Evolutionary conservation across 2,113 vertebrate genomes (phyloP).

Genomic region (Hipposideros armiger): DNA sequence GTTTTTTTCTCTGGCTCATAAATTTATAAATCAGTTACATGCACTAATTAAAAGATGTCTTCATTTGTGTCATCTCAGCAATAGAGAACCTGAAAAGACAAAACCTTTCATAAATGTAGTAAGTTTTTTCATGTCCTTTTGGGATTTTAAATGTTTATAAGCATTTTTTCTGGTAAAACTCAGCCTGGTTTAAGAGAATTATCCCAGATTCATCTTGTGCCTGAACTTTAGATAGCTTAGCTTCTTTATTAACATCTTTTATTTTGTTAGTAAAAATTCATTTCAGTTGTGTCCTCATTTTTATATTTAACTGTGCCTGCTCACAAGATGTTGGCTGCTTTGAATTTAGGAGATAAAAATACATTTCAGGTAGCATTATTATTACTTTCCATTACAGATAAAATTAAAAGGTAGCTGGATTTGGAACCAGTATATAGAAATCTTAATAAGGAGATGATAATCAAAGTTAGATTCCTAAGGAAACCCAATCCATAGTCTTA

Average conservation of each 20-base stretch:
- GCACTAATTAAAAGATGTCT: slow-evolving; percentile 56
- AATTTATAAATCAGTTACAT: slow-evolving; percentile 63
- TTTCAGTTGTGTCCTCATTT: slow-evolving; percentile 63
- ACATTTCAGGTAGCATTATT: slow-evolving; percentile 55
- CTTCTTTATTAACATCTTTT: slow-evolving; percentile 69
- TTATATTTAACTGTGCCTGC: slow-evolving; percentile 33
- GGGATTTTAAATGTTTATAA: slow-evolving; percentile 67
- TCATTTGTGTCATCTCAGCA: slow-evolving; percentile 53
- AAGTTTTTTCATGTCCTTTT: slow-evolving; percentile 39
- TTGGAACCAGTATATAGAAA: background rate
- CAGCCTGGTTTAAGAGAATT: slow-evolving; percentile 57
- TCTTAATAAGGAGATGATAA: slow-evolving; percentile 24
- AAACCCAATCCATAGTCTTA: slow-evolving; percentile 47
- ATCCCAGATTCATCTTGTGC: slow-evolving; percentile 53
- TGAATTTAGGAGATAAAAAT: slow-evolving; percentile 60
- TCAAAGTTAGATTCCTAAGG: slow-evolving; percentile 21
- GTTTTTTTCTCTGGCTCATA: slow-evolving; percentile 36
- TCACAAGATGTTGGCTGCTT: slow-evolving; percentile 39
- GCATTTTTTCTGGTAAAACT: slow-evolving; percentile 58
- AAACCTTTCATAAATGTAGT: slow-evolving; percentile 9
- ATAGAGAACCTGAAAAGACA: slow-evolving; percentile 43
- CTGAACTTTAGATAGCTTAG: slow-evolving; percentile 45
- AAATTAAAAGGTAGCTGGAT: slow-evolving; percentile 47
- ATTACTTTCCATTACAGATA: slow-evolving; percentile 45
- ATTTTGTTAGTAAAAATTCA: slow-evolving; percentile 72